Conservation (phyloP, 2,797 vertebrate genomes). For the Fundulus diaphanus region DNA sequence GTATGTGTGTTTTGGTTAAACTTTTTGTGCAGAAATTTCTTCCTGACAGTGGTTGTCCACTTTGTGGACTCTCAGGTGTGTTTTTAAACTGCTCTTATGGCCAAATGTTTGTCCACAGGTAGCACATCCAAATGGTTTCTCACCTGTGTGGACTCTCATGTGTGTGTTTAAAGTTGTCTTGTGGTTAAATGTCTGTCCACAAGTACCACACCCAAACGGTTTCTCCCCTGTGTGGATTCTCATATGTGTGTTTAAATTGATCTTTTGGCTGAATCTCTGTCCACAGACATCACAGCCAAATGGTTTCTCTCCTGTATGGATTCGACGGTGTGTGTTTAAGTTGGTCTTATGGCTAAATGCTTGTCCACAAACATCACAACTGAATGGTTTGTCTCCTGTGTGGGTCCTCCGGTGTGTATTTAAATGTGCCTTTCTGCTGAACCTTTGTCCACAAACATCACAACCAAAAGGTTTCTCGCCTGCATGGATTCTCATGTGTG, state of each 20-base stretch:
- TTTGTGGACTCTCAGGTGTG: not conserved
- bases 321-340: not conserved
- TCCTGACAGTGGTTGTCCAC: not conserved
- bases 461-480: constrained; percentile 2
- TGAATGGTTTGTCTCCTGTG: not conserved
- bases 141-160: not conserved
- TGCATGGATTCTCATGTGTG: not conserved
- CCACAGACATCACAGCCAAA: not conserved
- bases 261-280: not conserved
- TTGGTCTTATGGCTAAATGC: not conserved
- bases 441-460: not conserved
- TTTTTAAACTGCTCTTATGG: constrained; percentile 2
- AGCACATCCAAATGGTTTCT: not conserved
- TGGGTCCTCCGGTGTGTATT: not conserved
- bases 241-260: not conserved
- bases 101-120: constrained; percentile 1
- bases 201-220: not conserved
- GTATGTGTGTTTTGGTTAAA: not conserved
- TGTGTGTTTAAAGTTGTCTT: not conserved
- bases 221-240: constrained; percentile 5
- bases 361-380: not conserved
- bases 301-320: constrained; percentile 1
- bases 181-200: not conserved
- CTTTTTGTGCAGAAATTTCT: not conserved
- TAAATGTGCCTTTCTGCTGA: not conserved